Conservation (phyloP, 1,140 invertebrate species). For the Potamilus streckersoni region DNA sequence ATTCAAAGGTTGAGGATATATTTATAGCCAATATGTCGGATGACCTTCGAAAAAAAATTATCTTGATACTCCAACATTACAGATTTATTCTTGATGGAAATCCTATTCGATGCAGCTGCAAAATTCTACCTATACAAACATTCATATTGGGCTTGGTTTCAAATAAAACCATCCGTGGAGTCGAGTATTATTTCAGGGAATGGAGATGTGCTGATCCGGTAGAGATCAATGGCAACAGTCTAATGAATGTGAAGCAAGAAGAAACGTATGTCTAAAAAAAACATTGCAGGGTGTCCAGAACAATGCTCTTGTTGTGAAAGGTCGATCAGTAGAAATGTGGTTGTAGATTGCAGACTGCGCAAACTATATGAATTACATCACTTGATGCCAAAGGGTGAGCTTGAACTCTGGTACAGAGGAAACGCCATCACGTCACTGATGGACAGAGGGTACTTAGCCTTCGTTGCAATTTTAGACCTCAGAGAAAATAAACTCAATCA, state of each 20-base stretch:
- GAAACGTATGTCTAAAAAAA: slow-evolving; percentile 41
- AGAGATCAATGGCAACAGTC: slow-evolving; percentile 26
- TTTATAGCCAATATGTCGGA: slow-evolving; percentile 10
- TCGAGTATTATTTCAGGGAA: slow-evolving; percentile 42
- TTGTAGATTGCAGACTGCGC: slow-evolving; percentile 43
- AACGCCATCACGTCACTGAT: slow-evolving; percentile 40
- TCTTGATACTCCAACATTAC: slow-evolving; percentile 38
- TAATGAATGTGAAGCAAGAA: slow-evolving; percentile 29
- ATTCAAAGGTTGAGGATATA: slow-evolving; percentile 26
- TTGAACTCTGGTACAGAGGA: slow-evolving; percentile 48
- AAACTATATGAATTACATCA: slow-evolving; percentile 27
- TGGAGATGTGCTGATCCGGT: slow-evolving; percentile 43
- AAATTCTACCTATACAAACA: slow-evolving; percentile 35
- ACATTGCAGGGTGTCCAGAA: slow-evolving; percentile 29
- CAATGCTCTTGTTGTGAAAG: slow-evolving; percentile 41
- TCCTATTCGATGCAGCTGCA: slow-evolving; percentile 42
- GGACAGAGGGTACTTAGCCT: slow-evolving; percentile 1
- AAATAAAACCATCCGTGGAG: slow-evolving; percentile 18
- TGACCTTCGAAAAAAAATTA: slow-evolving; percentile 1
- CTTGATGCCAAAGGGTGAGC: slow-evolving; percentile 24
- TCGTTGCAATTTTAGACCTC: slow-evolving; percentile 20
- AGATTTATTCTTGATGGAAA: slow-evolving; percentile 36
- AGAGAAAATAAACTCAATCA: slow-evolving; percentile 32
- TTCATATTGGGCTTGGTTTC: slow-evolving; percentile 18
- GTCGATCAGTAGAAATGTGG: slow-evolving; percentile 30